A percentile compares a stretch with the other conserved stretches of the same genome.
Evolutionary conservation across 2,797 vertebrate species (phyloP).

Genomic region (Sus cebifrons): DNA sequence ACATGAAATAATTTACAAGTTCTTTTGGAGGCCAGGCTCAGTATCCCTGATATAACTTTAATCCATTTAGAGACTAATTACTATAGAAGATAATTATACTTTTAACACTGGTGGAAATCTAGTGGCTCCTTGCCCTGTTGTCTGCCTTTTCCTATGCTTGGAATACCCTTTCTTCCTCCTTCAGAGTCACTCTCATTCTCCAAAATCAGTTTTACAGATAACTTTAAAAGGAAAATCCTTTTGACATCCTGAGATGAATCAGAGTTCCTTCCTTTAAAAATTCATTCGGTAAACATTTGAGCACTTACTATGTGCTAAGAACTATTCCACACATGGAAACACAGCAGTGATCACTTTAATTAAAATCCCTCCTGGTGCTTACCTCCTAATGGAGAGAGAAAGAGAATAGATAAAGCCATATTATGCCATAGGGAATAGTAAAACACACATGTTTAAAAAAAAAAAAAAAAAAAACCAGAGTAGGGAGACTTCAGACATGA

Average conservation of each 20-base stretch:
- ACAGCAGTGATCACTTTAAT: background rate
- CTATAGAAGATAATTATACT: background rate
- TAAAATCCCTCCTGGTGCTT: background rate
- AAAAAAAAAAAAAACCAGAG: background rate
- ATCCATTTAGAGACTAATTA: background rate
- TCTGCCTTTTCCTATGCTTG: background rate
- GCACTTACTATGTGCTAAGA: background rate
- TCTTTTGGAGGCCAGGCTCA: background rate
- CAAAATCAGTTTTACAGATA: background rate
- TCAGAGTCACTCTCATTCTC: background rate
- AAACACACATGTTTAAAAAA: background rate
- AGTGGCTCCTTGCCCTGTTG: background rate
- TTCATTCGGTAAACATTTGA: constrained; percentile 43
- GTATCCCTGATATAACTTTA: background rate
- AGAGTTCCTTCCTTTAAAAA: background rate
- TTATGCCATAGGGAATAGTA: background rate
- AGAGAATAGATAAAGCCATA: background rate
- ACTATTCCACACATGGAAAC: background rate
- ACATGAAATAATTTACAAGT: background rate
- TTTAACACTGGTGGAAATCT: background rate
- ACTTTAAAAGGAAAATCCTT: background rate
- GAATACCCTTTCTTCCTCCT: background rate
- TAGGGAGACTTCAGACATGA: background rate
- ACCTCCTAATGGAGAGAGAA: background rate
- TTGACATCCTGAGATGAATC: background rate